Evolutionary conservation across 92 coral and sea anemone genomes (phyloP), one percentile per base, ranked within the genome.

Genomic region (Actinostola sp.): DNA sequence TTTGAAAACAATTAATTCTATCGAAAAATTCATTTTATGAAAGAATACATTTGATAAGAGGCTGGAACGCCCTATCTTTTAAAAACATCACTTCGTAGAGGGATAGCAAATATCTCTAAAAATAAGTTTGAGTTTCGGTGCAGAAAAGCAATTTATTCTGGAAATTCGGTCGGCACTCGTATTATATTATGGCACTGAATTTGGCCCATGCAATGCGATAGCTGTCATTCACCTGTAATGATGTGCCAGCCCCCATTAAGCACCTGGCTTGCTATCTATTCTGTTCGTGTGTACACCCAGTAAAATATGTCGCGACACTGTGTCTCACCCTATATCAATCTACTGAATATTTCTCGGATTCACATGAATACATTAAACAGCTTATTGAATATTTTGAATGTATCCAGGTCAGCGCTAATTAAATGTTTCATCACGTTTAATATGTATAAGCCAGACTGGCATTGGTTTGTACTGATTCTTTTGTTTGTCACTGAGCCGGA

Each of bases 401-500:
- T 52, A 33, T 33, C 39, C 74, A 68, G 21, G 24, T 51, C 33
- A 30, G 21, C 32, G 61, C 42, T 68, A 68, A 68, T 68, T 68
- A 51, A 51, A 31, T 49, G 36, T 68, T 61, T 61, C 66, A 61
- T 61, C 66, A 61, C 27, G 45, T 27, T 48, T 15, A 26, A 34
- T 33, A 39, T 27, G 20, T 6, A 4, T 20, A 57, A 17, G 26
- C 23, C 28, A n/a, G 61, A 68, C 41, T 20, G 61, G 33, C 74
- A 49, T 11, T 68, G 21, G 36, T 27, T 17, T 46, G 25, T 6
- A 25, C 20, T 17, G 42, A 34, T 50, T 34, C 46, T 68, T 68
- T 68, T 68, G 62, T 49, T 68, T 25, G 27, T 67, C 34, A 15
- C 8, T 32, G 45, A 30, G 49, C 74, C 74, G 74, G 74, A 68